A percentile compares a stretch with the other conserved stretches of the same genome.
These are phyloP conservation scores for Heliconius nattereri DNA, from an alignment of 1,140 invertebrate genomes.

Conservation along the genomic window DNA sequence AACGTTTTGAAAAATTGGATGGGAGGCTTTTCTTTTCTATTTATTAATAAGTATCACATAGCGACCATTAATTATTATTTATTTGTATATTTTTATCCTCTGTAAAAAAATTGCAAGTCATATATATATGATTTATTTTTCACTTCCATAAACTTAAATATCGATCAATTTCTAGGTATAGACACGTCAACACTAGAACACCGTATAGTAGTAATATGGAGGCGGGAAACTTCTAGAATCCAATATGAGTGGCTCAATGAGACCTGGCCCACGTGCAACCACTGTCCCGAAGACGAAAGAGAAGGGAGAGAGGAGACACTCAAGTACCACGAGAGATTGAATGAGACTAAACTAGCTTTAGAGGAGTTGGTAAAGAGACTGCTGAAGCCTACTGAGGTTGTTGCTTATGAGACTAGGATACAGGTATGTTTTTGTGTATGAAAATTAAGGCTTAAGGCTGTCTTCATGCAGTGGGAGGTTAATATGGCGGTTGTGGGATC, in stretches of 20 bases:
- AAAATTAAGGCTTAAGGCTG: too few relatives aligned
- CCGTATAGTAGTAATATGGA: conserved; percentile 94
- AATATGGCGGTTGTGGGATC: too few relatives aligned
- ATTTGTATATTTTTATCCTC: too few relatives aligned
- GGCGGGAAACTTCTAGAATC: conserved; percentile 90
- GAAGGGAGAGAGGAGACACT: conserved; percentile 36
- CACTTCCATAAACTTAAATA: too few relatives aligned
- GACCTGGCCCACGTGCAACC: conserved; percentile 83
- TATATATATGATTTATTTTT: too few relatives aligned
- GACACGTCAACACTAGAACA: conserved; percentile 83
- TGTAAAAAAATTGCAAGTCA: too few relatives aligned
- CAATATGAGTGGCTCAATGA: conserved; percentile 94
- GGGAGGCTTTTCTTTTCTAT: too few relatives aligned
- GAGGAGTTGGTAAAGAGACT: conserved; percentile 87
- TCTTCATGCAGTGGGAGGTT: too few relatives aligned
- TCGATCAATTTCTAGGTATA: conserved; percentile 52
- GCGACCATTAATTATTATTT: too few relatives aligned
- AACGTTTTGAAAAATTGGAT: too few relatives aligned
- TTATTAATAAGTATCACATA: too few relatives aligned
- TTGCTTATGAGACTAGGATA: conserved; percentile 87
- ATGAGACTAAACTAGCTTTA: conserved; percentile 88
- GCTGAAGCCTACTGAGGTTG: conserved; percentile 86
- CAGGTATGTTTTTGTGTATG: conserved; percentile 66
- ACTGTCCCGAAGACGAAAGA: conserved; percentile 66
- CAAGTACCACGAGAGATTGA: conserved; percentile 79